A percentile compares a stretch with the other conserved stretches of the same genome.
These are phyloP conservation scores for Trichopoda pennipes DNA, from an alignment of 2,888 invertebrate species.

Conservation along the genomic window DNA sequence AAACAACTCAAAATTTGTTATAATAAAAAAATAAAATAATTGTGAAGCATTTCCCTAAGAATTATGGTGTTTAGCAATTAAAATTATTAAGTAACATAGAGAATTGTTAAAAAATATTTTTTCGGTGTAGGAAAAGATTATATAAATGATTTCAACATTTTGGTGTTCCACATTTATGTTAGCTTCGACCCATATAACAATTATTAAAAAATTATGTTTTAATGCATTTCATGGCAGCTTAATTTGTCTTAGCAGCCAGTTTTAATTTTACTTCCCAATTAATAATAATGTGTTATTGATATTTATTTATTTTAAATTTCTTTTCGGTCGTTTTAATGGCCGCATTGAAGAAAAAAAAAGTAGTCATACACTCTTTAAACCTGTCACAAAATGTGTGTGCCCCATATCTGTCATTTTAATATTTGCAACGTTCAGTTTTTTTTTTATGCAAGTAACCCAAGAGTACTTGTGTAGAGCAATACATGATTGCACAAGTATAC, in stretches of 20 bases:
- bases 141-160: too few relatives aligned
- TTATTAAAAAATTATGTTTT: slow-evolving; percentile 45
- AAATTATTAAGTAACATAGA: too few relatives aligned
- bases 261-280: slow-evolving; percentile 29
- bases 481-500: background rate
- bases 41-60: too few relatives aligned
- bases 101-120: too few relatives aligned
- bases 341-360: background rate
- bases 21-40: too few relatives aligned
- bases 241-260: slow-evolving; percentile 46
- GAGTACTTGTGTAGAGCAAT: slow-evolving; percentile 24
- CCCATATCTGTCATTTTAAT: slow-evolving; percentile 65
- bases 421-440: slow-evolving; percentile 48
- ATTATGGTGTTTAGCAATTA: too few relatives aligned
- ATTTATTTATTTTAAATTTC: slow-evolving; percentile 13
- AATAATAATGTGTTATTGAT: slow-evolving; percentile 44
- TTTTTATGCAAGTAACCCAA: slow-evolving; percentile 13
- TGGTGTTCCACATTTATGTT: background rate
- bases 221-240: slow-evolving; percentile 30
- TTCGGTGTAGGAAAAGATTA: too few relatives aligned
- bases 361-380: slow-evolving; percentile 24
- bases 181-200: slow-evolving; percentile 20
- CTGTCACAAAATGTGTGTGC: slow-evolving; percentile 60
- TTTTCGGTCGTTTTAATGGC: slow-evolving; percentile 26
- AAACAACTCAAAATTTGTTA: too few relatives aligned